Conservation (phyloP, 2,888 invertebrate genomes). For the Orthosia incerta region DNA sequence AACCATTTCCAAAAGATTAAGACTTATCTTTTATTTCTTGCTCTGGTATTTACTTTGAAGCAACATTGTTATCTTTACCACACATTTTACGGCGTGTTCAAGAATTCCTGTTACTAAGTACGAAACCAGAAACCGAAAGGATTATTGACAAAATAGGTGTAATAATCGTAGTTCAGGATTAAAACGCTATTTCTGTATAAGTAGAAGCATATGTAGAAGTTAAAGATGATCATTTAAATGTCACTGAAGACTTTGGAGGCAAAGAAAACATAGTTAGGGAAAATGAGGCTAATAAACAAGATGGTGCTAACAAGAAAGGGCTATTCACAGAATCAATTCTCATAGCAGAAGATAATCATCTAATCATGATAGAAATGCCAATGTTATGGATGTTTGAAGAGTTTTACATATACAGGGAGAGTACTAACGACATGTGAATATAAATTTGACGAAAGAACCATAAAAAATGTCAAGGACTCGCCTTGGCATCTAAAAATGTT, state of each 20-base stretch:
- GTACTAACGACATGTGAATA: conserved; percentile 44
- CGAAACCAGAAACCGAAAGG: conserved; percentile 50
- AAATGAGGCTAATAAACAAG: conserved; percentile 25
- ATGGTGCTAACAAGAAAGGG: conserved; percentile 1
- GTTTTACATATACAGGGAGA: conserved; percentile 43
- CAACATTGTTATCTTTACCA: conserved; percentile 61
- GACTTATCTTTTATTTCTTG: conserved; percentile 56
- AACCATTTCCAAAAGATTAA: conserved; percentile 50
- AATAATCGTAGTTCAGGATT: conserved; percentile 42
- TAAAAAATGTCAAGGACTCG: conserved; percentile 57
- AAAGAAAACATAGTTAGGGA: conserved; percentile 16
- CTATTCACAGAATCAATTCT: conserved; percentile 32
- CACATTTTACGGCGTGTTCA: conserved; percentile 42
- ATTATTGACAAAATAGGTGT: conserved; percentile 51
- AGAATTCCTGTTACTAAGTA: conserved; percentile 54
- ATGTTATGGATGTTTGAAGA: conserved; percentile 15
- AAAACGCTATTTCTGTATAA: conserved; percentile 45
- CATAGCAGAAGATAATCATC: conserved; percentile 13
- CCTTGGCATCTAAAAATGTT: conserved; percentile 60
- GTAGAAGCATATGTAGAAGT: conserved; percentile 1
- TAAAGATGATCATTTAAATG: conserved; percentile 23
- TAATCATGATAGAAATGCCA: conserved; percentile 35
- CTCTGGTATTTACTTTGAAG: conserved; percentile 55
- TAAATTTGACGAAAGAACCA: conserved; percentile 33
- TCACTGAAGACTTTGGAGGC: conserved; percentile 5